These are phyloP conservation scores for Trinectes maculatus DNA, from an alignment of 2,113 vertebrate species.

Conservation along the genomic window DNA sequence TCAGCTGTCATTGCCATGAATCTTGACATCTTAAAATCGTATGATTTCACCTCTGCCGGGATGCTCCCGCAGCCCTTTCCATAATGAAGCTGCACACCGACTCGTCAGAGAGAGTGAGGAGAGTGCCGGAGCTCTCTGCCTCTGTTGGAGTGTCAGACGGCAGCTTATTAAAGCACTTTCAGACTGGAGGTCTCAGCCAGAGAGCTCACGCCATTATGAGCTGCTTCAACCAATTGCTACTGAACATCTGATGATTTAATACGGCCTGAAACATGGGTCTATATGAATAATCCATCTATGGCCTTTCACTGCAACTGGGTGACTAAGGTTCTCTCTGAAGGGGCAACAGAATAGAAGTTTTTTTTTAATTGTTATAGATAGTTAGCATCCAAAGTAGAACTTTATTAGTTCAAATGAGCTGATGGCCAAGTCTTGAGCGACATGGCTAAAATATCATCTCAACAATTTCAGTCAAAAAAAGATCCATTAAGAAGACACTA, in stretches of 20 bases:
- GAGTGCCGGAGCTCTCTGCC: constrained; percentile 38
- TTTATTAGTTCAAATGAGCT: constrained; percentile 46
- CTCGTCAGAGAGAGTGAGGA: constrained; percentile 35
- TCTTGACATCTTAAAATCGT: constrained; percentile 58
- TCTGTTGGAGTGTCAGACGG: constrained; percentile 61
- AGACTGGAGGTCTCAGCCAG: constrained; percentile 48
- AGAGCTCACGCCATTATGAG: constrained; percentile 55
- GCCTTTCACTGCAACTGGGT: too few relatives aligned
- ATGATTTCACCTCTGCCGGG: constrained; percentile 30
- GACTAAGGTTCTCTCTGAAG: constrained; percentile 31
- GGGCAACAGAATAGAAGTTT: constrained; percentile 4
- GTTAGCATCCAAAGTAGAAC: constrained; percentile 29
- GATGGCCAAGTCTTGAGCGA: constrained; percentile 19
- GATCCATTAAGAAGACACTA: too few relatives aligned
- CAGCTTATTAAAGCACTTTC: constrained; percentile 68
- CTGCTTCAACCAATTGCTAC: constrained; percentile 47
- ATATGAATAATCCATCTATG: constrained; percentile 57
- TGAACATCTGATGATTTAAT: constrained; percentile 73
- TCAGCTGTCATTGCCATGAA: constrained; percentile 20
- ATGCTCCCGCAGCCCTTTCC: constrained; percentile 38
- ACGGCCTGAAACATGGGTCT: constrained; percentile 43
- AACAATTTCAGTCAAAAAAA: neutral
- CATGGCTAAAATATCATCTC: neutral
- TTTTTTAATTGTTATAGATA: constrained; percentile 32
- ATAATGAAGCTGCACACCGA: constrained; percentile 2